Conservation (phyloP, 2,888 invertebrate genomes). For the Platycnemis pennipes region DNA sequence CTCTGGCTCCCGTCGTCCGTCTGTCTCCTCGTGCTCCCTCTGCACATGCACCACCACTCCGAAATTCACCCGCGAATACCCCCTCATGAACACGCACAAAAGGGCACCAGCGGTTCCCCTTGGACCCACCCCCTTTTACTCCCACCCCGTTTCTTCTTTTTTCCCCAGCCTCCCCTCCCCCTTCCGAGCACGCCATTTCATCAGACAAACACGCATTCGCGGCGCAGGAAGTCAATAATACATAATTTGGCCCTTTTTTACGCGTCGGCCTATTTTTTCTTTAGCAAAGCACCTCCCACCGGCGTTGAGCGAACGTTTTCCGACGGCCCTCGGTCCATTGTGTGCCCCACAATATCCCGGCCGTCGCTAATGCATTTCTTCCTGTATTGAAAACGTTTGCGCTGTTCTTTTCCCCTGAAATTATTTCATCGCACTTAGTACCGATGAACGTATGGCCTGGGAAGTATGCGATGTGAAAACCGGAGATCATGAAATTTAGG, state of each 20-base stretch:
- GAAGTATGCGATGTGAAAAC: neutral
- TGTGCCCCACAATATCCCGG: neutral
- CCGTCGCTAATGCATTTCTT: neutral
- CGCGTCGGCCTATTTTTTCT: constrained; percentile 16
- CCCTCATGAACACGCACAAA: too few species aligned
- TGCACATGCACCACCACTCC: too few species aligned
- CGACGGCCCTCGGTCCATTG: neutral
- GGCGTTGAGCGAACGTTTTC: neutral
- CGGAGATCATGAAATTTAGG: neutral
- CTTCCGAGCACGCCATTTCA: constrained; percentile 17
- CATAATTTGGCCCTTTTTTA: constrained; percentile 54
- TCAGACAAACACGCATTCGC: constrained; percentile 48
- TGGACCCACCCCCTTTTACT: neutral
- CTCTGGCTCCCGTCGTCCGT: too few species aligned
- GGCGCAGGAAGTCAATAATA: constrained; percentile 56
- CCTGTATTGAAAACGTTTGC: neutral
- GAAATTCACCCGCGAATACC: too few species aligned
- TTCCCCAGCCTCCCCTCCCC: neutral
- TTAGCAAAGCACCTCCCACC: too few species aligned
- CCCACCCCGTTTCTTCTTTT: neutral
- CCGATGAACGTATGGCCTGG: neutral
- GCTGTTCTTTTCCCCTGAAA: neutral
- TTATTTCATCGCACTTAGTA: neutral
- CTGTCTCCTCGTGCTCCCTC: too few species aligned
- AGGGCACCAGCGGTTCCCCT: too few species aligned